These are phyloP conservation scores for Coelopa pilipes DNA, from an alignment of 2,888 invertebrate genomes.

Conservation along the genomic window DNA sequence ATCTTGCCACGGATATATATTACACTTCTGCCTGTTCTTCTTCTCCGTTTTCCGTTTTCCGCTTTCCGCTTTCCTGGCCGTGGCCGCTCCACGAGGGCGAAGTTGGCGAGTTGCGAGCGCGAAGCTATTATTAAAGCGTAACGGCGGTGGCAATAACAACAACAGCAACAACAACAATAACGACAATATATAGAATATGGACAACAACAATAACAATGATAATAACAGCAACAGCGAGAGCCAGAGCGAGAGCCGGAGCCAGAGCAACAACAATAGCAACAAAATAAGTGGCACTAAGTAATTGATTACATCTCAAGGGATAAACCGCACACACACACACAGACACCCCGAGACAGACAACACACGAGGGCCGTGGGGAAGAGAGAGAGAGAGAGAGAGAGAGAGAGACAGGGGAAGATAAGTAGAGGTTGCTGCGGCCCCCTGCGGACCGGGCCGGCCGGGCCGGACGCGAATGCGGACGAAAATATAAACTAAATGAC, in stretches of 20 bases:
- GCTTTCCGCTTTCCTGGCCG: no score
- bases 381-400: neutral
- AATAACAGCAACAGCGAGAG: conserved; percentile 12
- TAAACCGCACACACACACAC: conserved; percentile 15
- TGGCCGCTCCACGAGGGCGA: no score
- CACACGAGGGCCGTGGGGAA: neutral
- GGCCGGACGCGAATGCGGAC: no score
- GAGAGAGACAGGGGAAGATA: neutral
- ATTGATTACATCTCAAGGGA: conserved; percentile 67
- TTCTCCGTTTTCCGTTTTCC: no score
- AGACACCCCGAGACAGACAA: neutral
- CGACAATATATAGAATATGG: neutral
- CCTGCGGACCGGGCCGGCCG: no score
- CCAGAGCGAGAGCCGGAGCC: conserved; percentile 7
- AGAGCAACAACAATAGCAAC: conserved; percentile 16
- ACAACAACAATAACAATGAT: neutral
- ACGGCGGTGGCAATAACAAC: conserved; percentile 48
- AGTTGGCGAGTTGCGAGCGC: conserved; percentile 43
- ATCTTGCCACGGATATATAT: neutral
- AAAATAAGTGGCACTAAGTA: conserved; percentile 60
- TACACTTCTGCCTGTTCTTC: neutral
- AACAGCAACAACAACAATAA: conserved; percentile 18
- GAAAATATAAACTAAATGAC: conserved; percentile 18
- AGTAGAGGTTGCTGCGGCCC: neutral
- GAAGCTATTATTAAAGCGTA: conserved; percentile 60